A percentile compares a stretch with the other conserved stretches of the same genome.
Evolutionary conservation across 2,888 invertebrate species (phyloP).

Genomic region (Lomographa bimaculata): DNA sequence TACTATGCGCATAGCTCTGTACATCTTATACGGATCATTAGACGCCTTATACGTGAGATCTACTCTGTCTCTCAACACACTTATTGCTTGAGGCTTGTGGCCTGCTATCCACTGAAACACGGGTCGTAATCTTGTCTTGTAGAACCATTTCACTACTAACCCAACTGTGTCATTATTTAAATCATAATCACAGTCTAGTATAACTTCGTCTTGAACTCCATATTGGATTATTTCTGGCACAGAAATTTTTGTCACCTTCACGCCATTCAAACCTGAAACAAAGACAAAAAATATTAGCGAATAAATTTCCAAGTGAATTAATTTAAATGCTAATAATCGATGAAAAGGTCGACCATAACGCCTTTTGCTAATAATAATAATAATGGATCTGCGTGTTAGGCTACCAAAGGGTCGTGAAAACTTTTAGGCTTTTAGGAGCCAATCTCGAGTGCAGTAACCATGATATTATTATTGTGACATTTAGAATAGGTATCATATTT

Average conservation of each 20-base stretch:
- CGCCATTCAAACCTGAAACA: slow-evolving; percentile 81
- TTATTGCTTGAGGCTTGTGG: slow-evolving; percentile 86
- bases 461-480: too few relatives aligned
- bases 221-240: slow-evolving; percentile 86
- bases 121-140: slow-evolving; percentile 85
- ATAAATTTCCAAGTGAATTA: too few relatives aligned
- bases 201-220: slow-evolving; percentile 83
- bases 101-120: slow-evolving; percentile 92
- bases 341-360: too few relatives aligned
- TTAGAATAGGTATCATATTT: too few relatives aligned
- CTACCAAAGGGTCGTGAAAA: too few relatives aligned
- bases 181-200: slow-evolving; percentile 90
- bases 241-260: slow-evolving; percentile 85
- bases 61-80: slow-evolving; percentile 78
- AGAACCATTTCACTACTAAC: slow-evolving; percentile 91
- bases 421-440: too few relatives aligned
- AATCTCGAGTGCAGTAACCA: too few relatives aligned
- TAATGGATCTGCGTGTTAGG: too few relatives aligned
- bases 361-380: too few relatives aligned
- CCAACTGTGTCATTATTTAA: slow-evolving; percentile 85
- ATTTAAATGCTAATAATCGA: too few relatives aligned
- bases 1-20: slow-evolving; percentile 88
- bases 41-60: slow-evolving; percentile 87
- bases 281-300: slow-evolving; percentile 45
- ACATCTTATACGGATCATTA: slow-evolving; percentile 86